A percentile compares a stretch with the other conserved stretches of the same genome.
Conservation (phyloP, 2,888 invertebrate genomes). For the Phengaris arion region DNA sequence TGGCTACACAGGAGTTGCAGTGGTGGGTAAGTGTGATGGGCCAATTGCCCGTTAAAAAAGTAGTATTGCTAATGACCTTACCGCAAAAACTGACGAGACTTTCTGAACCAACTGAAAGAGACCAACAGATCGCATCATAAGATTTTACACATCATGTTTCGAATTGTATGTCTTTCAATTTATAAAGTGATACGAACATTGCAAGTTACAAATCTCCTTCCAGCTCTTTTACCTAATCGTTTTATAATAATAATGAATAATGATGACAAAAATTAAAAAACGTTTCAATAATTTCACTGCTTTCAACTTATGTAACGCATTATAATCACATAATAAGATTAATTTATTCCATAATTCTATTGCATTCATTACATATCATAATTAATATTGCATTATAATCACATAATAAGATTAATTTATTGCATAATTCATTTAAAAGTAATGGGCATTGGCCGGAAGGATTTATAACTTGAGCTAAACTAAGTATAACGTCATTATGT, state of each 20-base stretch:
- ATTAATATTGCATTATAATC: not conserved
- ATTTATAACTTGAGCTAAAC: not conserved
- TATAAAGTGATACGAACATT: no score
- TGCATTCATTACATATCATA: no score
- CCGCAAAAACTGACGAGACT: no score
- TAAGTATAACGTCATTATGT: not conserved
- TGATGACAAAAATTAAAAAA: not conserved
- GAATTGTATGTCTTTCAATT: no score
- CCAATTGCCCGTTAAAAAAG: no score
- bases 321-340: not conserved
- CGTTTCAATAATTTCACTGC: not conserved
- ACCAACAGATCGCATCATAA: no score
- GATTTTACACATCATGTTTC: no score
- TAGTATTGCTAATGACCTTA: no score
- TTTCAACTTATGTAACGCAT: not conserved
- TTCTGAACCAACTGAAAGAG: no score
- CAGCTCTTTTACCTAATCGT: not conserved
- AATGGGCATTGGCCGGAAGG: not conserved
- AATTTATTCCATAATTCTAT: not conserved
- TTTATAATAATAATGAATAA: conserved; percentile 7
- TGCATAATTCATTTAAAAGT: not conserved
- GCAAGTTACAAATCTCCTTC: not conserved
- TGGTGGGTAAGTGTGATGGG: no score
- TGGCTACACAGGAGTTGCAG: no score
- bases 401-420: not conserved